Base-by-base conservation (phyloP, 2,888 invertebrate genomes). In the Hetaerina titia region DNA sequence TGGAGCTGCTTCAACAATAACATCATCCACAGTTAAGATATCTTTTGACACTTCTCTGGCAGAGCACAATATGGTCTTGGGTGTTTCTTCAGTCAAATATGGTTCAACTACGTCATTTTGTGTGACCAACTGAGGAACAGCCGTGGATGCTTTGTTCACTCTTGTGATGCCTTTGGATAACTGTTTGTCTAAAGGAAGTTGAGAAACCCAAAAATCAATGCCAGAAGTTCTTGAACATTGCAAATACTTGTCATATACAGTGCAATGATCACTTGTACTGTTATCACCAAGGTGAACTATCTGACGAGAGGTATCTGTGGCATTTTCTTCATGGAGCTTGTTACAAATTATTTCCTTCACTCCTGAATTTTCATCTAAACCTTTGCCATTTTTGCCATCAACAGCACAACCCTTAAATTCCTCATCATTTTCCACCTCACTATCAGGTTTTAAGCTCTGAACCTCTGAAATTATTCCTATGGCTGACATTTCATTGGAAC, bases 181-280 rank as follows among this genome's bases (percentile, higher is more conserved):
- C 25, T 11, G 31, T 81, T 31, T 81, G 1, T 81, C 81, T 4
- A 31, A 31, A 5, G 81, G 13, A 31, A 81, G 31, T 81, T 31
- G 81, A 22, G 74, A 45, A 74, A 56, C n/a, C 92, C 92, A 92
- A 13, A 92, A 56, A 56, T 92, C 69, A 92, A 92, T 92, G 13
- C 92, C 92, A 92, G 56, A 22, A 64, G 92, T 92, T 74, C 92
- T 45, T 5, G 64, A 69, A 45, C 63, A 92, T 8, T 64, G 89
- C 58, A 89, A 19, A 13, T 56, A 15, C n/a, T 58, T 57, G 57
- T n/a, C 13, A 58, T 7, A 22, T 19, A 7, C n/a, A n/a, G 57
- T 57, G n/a, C 4, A 22, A 11, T 22, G n/a, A 58, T 58, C 58
- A 89, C 58, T 89, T 11, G 57, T 17, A n/a, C 56, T 8, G 17